Evolutionary conservation across 2,113 vertebrate genomes (phyloP), one percentile per base, ranked within the genome.

Genomic region (Pedionomus torquatus): DNA sequence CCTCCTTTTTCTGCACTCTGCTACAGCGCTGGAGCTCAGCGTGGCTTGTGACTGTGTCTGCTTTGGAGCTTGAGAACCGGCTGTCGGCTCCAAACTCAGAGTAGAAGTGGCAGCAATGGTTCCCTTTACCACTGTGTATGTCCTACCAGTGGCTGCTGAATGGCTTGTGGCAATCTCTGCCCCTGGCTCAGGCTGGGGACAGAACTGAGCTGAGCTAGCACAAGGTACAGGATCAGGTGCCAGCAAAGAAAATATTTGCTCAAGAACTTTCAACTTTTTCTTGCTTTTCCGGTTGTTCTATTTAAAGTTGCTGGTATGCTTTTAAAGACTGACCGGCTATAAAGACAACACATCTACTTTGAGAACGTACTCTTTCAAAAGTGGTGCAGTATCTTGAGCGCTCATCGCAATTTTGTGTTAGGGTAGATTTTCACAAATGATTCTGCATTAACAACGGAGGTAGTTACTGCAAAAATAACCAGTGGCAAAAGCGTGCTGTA

Each of bases 61-160:
- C 64, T 92, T 72, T 75, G 60, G 33, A 64, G 30, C 16, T 30
- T 61, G 39, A 48, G 58, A 87, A 2, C 33, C 39, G 48, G 20
- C 26, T 52, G 83, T 64, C 25, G 33, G 3, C 46, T 54, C 43
- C 2, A 3, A 37, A 9, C 41, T 89, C 10, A 0, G 39, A 37
- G 43, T 11, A 51, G 76, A 78, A 52, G 44, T 48, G 25, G 57
- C 43, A 63, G 61, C 0, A 2, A 41, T 35, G 39, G 24, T 72
- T 82, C 28, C 77, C 13, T 68, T 60, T 3, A 6, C 54, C 0
- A 1, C 61, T 39, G 48, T 25, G 4, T 1, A 0, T 5, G 52
- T 46, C 33, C 14, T 54, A 17, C 49, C 35, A 6, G 66, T 1
- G 4, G 11, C n/a, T 33, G 70, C 57, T 15, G 37, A 52, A n/a